phyloP scores from a whole-genome alignment of 2,113 vertebrate genomes.

The Macaca mulatta region DNA sequence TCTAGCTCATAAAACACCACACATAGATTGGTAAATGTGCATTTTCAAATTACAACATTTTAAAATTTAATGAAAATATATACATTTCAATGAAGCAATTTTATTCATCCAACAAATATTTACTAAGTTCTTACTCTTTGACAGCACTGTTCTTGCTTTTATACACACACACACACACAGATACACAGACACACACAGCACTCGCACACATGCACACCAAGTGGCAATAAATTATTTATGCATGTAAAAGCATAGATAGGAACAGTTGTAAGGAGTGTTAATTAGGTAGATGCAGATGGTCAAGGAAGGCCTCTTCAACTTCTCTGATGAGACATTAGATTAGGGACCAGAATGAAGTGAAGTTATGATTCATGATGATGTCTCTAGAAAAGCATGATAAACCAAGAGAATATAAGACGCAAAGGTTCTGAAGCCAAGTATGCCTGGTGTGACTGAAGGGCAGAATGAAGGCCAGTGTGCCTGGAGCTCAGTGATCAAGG shows the following conservation, averaged over 20 bases:
- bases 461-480: not conserved
- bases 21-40: not conserved
- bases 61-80: constrained; percentile 38
- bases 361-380: not conserved
- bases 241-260: not conserved
- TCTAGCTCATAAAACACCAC: not conserved
- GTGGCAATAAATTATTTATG: not conserved
- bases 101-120: constrained; percentile 10
- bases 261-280: not conserved
- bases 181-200: not conserved
- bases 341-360: not conserved
- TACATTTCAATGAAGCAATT: not conserved
- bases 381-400: not conserved
- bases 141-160: not conserved
- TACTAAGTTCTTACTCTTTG: not conserved
- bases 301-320: not conserved
- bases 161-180: not conserved
- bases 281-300: not conserved
- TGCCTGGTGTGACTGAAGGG: not conserved
- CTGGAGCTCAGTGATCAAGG: not conserved
- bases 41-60: not conserved
- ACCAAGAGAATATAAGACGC: not conserved
- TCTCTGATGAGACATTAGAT: not conserved
- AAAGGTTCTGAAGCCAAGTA: not conserved
- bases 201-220: no score